Evolutionary conservation across 2,888 invertebrate genomes (phyloP), one percentile per base, ranked within the genome.

Genomic region (Caenorhabditis sp.): DNA sequence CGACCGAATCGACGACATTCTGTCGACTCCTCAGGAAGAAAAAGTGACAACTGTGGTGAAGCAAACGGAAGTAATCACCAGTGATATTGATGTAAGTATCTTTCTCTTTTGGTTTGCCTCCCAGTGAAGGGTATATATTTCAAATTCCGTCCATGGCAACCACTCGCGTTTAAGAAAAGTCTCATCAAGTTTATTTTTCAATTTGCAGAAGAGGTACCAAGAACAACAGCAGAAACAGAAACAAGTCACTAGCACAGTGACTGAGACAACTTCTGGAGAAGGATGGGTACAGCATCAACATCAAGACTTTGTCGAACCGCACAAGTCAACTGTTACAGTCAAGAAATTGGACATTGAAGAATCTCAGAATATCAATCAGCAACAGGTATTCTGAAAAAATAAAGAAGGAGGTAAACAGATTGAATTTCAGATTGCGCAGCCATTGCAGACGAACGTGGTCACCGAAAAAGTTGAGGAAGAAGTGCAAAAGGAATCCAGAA

Each of bases 251-350:
- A 80, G 51, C 56, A 78, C 79, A 24, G 76, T 80, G 47, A 83
- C 83, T 35, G 80, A 83, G 32, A 82, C 82, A 11, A 82, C 78
- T 56, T 74, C 78, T 58, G 74, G 77, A 62, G 80, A 83, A 47
- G 83, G 83, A 76, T 85, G 85, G 81, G 67, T 82, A 37, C 78
- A 82, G 28, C 72, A 78, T 55, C 61, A 68, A 24, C 82, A 79
- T 71, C 78, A 82, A 50, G 78, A 81, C 50, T 71, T 81, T 35
- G 61, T 71, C 8, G 67, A 72, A 26, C 82, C 82, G 3, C 67
- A 82, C 26, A 78, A 62, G 24, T 78, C 82, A 1, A 79, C 82
- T 15, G 56, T 78, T 1, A 78, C 78, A 6, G 78, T 82, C 8
- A 82, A 82, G 56, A 78, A 64, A 26, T 26, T 82, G 55, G 69